Percentiles rank a stretch among this genome's conserved stretches.
phyloP scores from a whole-genome alignment of 2,888 invertebrate genomes.

The Quadriops clusia region DNA sequence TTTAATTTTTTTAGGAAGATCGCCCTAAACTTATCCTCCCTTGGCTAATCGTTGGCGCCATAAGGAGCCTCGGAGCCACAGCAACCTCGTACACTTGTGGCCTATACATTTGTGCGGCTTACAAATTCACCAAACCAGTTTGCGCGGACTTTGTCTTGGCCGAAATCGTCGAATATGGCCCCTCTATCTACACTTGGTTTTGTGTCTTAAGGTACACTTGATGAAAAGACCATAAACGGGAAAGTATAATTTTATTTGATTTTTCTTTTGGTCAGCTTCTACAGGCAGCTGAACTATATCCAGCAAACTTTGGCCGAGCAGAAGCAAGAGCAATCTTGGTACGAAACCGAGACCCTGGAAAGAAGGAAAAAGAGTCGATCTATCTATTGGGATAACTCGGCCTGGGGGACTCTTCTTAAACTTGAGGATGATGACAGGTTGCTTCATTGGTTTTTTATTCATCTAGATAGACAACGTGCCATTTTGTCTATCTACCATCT shows the following conservation, averaged over 20 bases:
- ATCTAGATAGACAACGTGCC: too few relatives aligned
- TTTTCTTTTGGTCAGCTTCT: background rate
- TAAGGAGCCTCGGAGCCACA: conserved; percentile 39
- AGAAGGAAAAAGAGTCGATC: too few relatives aligned
- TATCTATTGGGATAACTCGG: too few relatives aligned
- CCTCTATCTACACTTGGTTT: conserved; percentile 43
- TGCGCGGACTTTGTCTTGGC: conserved; percentile 41
- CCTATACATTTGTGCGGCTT: conserved; percentile 38
- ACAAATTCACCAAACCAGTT: conserved; percentile 38
- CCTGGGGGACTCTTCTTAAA: too few relatives aligned
- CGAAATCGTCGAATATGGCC: conserved; percentile 37
- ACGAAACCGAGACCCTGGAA: too few relatives aligned
- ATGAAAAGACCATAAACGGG: background rate
- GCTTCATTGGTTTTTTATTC: too few relatives aligned
- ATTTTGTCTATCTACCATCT: too few relatives aligned
- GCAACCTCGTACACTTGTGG: conserved; percentile 38
- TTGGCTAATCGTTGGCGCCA: conserved; percentile 41
- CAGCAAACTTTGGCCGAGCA: too few relatives aligned
- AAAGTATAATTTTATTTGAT: background rate
- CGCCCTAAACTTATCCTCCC: conserved; percentile 41
- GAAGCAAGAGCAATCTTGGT: too few relatives aligned
- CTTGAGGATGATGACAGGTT: too few relatives aligned
- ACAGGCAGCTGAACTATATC: background rate
- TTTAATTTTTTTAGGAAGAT: conserved; percentile 36
- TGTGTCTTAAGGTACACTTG: conserved; percentile 36